A percentile compares a stretch with the other conserved stretches of the same genome.
Conservation (phyloP, 1,140 invertebrate genomes). For the Trichogramma pretiosum region DNA sequence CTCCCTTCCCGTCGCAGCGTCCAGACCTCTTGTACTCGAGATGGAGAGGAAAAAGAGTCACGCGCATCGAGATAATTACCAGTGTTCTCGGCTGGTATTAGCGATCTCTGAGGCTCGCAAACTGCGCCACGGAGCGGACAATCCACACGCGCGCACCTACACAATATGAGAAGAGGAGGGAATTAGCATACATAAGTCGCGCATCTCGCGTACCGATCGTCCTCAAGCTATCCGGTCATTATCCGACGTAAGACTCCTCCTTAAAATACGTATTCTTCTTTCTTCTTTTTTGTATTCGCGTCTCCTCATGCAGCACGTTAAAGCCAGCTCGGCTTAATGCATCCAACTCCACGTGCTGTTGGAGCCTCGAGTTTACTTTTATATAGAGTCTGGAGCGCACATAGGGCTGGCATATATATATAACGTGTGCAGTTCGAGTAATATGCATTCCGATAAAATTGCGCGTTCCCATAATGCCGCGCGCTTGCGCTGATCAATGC, state of each 20-base stretch:
- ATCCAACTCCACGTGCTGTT: too few species aligned
- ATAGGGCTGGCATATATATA: too few species aligned
- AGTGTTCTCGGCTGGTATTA: too few species aligned
- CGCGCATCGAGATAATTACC: constrained; percentile 9
- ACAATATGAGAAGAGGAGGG: not conserved
- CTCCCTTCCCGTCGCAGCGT: too few species aligned
- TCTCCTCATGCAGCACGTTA: too few species aligned
- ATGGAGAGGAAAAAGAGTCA: not conserved
- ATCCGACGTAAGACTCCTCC: not conserved
- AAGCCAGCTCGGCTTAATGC: too few species aligned
- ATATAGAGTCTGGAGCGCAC: too few species aligned
- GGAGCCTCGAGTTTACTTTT: too few species aligned
- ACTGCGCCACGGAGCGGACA: too few species aligned
- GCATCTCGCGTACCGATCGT: not conserved
- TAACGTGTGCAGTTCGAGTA: not conserved
- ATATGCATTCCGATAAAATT: constrained; percentile 6
- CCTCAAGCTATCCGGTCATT: constrained; percentile 1
- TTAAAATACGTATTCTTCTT: not conserved
- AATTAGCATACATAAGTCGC: constrained; percentile 4
- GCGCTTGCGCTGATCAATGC: too few species aligned
- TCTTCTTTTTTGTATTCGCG: not conserved
- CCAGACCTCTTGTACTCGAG: not conserved
- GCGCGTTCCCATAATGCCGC: constrained; percentile 1
- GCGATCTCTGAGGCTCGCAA: too few species aligned
- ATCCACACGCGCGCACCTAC: not conserved